Percentiles rank a stretch among this genome's conserved stretches.
Conservation (phyloP, 2,797 vertebrate genomes). For the Catamblyrhynchus diadema region DNA sequence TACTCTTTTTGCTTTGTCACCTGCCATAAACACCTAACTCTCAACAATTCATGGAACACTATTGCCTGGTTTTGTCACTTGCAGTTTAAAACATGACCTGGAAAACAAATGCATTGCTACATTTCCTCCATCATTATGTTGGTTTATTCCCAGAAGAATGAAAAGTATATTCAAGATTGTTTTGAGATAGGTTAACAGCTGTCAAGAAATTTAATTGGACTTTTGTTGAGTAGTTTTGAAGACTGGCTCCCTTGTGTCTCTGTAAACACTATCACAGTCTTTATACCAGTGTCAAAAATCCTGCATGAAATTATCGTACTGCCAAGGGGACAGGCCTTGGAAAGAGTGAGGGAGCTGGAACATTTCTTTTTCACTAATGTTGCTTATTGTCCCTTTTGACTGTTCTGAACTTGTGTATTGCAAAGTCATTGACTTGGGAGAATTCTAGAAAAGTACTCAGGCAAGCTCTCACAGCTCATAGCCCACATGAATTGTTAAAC, state of each 20-base stretch:
- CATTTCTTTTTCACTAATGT: not conserved
- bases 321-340: not conserved
- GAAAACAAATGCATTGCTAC: not conserved
- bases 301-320: not conserved
- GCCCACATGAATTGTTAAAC: not conserved
- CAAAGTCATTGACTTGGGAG: not conserved
- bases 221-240: conserved; percentile 10
- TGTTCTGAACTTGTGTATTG: not conserved
- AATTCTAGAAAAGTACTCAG: not conserved
- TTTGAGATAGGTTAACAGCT: conserved; percentile 29
- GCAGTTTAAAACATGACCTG: not conserved
- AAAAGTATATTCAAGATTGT: not conserved
- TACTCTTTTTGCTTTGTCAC: not conserved
- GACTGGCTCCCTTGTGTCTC: not conserved
- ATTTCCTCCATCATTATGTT: not conserved
- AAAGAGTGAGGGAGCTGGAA: not conserved
- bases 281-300: not conserved
- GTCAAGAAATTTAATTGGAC: conserved; percentile 33
- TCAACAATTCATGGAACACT: not conserved
- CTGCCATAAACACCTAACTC: not conserved
- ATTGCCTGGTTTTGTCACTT: not conserved
- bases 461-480: not conserved
- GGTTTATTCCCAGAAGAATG: conserved; percentile 3
- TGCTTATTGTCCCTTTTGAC: not conserved
- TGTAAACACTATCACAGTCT: not conserved